These are phyloP conservation scores for Tupiocoris notatus DNA, from an alignment of 2,888 invertebrate species.

Conservation along the genomic window DNA sequence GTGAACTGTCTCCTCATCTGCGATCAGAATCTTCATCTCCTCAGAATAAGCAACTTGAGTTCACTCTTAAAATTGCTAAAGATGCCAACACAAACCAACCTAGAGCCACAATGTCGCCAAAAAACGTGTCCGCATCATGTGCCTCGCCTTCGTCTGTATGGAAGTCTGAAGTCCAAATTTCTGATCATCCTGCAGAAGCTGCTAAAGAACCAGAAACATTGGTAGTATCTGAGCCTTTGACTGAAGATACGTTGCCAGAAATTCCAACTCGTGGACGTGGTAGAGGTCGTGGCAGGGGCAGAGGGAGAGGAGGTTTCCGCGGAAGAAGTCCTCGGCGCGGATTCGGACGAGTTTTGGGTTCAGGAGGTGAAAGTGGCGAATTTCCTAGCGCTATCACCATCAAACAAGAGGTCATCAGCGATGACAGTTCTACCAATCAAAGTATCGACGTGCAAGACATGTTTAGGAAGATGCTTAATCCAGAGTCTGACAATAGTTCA, in stretches of 20 bases:
- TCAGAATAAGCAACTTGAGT: constrained; percentile 47
- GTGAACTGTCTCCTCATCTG: constrained; percentile 39
- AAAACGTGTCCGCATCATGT: constrained; percentile 18
- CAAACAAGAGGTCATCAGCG: constrained; percentile 15
- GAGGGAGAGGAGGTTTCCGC: constrained; percentile 12
- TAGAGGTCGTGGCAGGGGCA: constrained; percentile 4
- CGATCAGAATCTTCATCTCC: constrained; percentile 38
- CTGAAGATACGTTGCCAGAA: background rate
- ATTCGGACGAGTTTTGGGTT: background rate
- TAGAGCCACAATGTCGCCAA: constrained; percentile 48
- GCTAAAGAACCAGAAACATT: constrained; percentile 26
- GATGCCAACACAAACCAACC: constrained; percentile 48
- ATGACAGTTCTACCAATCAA: background rate
- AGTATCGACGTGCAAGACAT: constrained; percentile 5
- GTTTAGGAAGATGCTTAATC: constrained; percentile 20
- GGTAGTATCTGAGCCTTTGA: background rate
- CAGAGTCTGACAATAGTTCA: background rate
- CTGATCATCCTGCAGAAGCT: constrained; percentile 25
- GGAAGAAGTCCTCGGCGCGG: constrained; percentile 1
- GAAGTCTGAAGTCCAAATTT: constrained; percentile 34
- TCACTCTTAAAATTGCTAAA: constrained; percentile 49
- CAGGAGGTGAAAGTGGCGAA: no score
- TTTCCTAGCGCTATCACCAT: background rate
- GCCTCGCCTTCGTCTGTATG: constrained; percentile 40
- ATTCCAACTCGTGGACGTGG: constrained; percentile 2